Evolutionary conservation across 1,140 invertebrate species (phyloP).

Genomic region (Drosophila paulistorum): DNA sequence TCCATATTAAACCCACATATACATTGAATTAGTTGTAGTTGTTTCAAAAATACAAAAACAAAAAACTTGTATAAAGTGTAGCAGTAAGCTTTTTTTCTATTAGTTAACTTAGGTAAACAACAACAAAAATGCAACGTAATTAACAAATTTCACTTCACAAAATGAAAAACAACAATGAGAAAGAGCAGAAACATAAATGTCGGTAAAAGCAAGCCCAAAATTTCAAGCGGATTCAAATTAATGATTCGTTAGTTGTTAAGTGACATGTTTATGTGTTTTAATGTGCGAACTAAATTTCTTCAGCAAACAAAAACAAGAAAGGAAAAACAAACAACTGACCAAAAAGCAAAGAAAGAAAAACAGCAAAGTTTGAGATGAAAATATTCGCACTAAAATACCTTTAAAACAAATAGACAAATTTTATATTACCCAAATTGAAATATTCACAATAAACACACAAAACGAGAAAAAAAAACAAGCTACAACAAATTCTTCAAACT

Average conservation of each 20-base stretch:
- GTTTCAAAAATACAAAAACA: constrained; percentile 56
- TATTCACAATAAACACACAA: constrained; percentile 39
- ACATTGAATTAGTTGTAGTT: constrained; percentile 71
- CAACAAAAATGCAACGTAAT: constrained; percentile 57
- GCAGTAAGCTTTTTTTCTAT: constrained; percentile 47
- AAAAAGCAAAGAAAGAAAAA: constrained; percentile 1
- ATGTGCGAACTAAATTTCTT: not conserved
- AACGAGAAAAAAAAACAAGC: constrained; percentile 17
- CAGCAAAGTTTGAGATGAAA: constrained; percentile 48
- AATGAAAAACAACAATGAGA: constrained; percentile 25
- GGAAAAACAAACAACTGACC: not conserved
- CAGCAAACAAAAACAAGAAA: not conserved
- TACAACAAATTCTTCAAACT: constrained; percentile 14
- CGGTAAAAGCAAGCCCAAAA: constrained; percentile 29
- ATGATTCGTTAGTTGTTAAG: constrained; percentile 1
- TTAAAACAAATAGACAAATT: constrained; percentile 29
- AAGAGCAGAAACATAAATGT: not conserved
- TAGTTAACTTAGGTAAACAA: constrained; percentile 47
- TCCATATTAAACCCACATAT: constrained; percentile 43
- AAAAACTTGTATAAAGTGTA: constrained; percentile 44
- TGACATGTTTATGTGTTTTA: constrained; percentile 1
- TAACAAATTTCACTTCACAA: constrained; percentile 62
- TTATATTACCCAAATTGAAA: constrained; percentile 41
- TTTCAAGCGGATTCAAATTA: constrained; percentile 10
- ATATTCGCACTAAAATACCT: constrained; percentile 22